Conservation (phyloP, 1,140 invertebrate species). For the Calycopis cecrops region DNA sequence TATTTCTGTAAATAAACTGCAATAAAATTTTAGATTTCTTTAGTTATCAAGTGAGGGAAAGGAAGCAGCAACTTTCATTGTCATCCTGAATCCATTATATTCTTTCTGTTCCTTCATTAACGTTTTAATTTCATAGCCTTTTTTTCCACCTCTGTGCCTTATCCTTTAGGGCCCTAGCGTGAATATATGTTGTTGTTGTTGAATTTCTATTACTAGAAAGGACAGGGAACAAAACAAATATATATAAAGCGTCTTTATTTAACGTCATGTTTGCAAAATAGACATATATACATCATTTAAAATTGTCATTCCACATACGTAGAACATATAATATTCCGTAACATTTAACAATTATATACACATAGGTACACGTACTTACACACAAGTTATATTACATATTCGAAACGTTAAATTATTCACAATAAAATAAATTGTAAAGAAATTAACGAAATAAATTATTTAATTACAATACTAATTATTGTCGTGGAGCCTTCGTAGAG, state of each 20-base stretch:
- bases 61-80: too few relatives aligned
- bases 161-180: too few relatives aligned
- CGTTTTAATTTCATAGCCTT: too few relatives aligned
- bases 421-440: background rate
- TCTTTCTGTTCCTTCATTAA: too few relatives aligned
- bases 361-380: constrained; percentile 35
- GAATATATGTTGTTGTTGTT: too few relatives aligned
- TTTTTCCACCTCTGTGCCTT: too few relatives aligned
- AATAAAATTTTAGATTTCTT: too few relatives aligned
- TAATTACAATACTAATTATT: constrained; percentile 16
- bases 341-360: constrained; percentile 66
- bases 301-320: constrained; percentile 61
- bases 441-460: background rate
- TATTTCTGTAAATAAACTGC: too few relatives aligned
- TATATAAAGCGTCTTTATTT: constrained; percentile 71
- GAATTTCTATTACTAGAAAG: too few relatives aligned
- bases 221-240: constrained; percentile 18
- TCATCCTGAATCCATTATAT: too few relatives aligned
- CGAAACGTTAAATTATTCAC: constrained; percentile 7
- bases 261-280: constrained; percentile 73
- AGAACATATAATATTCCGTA: constrained; percentile 64
- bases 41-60: too few relatives aligned
- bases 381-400: constrained; percentile 26
- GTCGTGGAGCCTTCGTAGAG: constrained; percentile 12
- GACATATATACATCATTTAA: constrained; percentile 69